Base-by-base conservation (phyloP, 2,113 vertebrate genomes). In the Chlorocebus sabaeus region DNA sequence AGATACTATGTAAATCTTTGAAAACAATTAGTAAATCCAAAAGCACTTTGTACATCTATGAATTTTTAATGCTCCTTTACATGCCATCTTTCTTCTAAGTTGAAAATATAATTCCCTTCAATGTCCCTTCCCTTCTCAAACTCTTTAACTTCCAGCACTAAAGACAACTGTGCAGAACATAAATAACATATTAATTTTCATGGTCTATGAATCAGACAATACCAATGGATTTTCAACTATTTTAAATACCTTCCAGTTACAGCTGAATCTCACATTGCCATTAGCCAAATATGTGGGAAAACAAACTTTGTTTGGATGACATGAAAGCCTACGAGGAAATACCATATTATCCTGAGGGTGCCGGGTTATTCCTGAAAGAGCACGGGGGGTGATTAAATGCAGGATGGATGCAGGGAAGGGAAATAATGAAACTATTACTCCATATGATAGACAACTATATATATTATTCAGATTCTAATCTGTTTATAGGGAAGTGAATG, bases 21-120 rank as follows among this genome's bases (percentile, higher is more conserved):
- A 68, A 96, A 97, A 96, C 97, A 97, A 96, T 98, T 98, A 97
- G n/a, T 52, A 95, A 96, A 92, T 88, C 30, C 38, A 90, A 84
- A 95, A 91, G 14, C 64, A 59, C 61, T 97, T 97, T 98, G 95
- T 91, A 86, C 25, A 90, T 48, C 76, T 79, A 92, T 97, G 93
- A 92, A 90, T 97, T 96, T 97, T 96, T 93, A 97, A 75, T 97
- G 67, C 3, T 9, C 35, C 45, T 76, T 72, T 91, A 40, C 16
- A n/a, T n/a, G 23, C 27, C 40, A 97, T 93, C 23, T 82, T 98
- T 97, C 67, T 97, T 95, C 43, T 55, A 83, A 75, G 79, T 94
- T 96, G 55, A 89, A 97, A 90, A 94, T 90, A 93, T 40, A 96
- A 88, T 89, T 84, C 75, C 30, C 68, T 84, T 81, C 64, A 89